Evolutionary conservation across 1,140 invertebrate species (phyloP), one percentile per base, ranked within the genome.

Genomic region (Eupristina koningsbergeri): DNA sequence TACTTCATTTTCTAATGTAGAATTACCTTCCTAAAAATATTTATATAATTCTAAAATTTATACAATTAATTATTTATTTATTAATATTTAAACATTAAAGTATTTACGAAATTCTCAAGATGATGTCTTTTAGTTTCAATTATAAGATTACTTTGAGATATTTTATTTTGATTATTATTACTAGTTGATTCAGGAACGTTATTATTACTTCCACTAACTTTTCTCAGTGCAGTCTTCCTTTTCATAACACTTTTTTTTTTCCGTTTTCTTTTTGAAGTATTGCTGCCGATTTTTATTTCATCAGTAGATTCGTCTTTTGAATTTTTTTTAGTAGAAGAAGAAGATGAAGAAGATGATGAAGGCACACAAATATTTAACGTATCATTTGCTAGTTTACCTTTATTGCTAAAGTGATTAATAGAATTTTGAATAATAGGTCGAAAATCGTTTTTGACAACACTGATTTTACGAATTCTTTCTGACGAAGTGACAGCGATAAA

Each of bases 171-270:
- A 79, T 29, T 63, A 64, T 8, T 63, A 78, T 31, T 71, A 31
- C 22, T n/a, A 22, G 22, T 9, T 53, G 45, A 17, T 63, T 79
- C 76, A 45, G 53, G 5, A 29, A 11, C 29, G 41, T 41, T 75
- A 64, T 84, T 69, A 0, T 8, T 8, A 64, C 45, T 58, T 79
- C 90, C 92, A 22, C 94, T 95, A 0, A 94, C 93, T 87, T 96
- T 96, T 71, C 95, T 94, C 86, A 95, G 94, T 15, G 95, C 93
- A 85, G 96, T 95, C 90, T 96, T 95, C 89, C 96, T 96, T 90
- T 96, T 96, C 90, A 96, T 95, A 77, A 94, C 93, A n/a, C 95
- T 94, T 93, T 95, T 96, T 92, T 96, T 96, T 87, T 95, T 95
- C 17, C 96, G 94, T 88, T 95, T 96, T 86, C 96, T 95, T 87